phyloP scores from a whole-genome alignment of 2,113 vertebrate species.

The Limanda limanda region DNA sequence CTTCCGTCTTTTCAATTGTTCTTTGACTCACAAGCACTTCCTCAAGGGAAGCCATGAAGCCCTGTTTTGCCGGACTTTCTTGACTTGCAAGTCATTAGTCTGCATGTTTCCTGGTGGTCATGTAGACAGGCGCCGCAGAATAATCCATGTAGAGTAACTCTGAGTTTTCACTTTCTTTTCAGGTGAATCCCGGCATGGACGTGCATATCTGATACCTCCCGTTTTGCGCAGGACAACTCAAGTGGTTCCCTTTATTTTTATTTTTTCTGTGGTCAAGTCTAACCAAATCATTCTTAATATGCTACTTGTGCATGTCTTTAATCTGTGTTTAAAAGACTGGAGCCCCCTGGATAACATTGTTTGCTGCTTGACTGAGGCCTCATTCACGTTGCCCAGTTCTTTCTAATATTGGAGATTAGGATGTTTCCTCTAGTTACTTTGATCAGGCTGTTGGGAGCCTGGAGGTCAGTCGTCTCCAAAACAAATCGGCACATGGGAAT shows the following conservation, averaged over 20 bases:
- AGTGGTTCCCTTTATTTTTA: slow-evolving; percentile 27
- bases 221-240: slow-evolving; percentile 17
- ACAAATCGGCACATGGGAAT: neutral
- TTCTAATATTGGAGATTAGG: slow-evolving; percentile 4
- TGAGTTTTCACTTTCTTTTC: slow-evolving; percentile 15
- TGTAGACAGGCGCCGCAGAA: too few relatives aligned
- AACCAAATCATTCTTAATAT: slow-evolving; percentile 11
- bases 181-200: slow-evolving; percentile 66
- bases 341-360: slow-evolving; percentile 20
- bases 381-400: neutral
- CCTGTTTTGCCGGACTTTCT: slow-evolving; percentile 76
- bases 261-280: slow-evolving; percentile 31
- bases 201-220: slow-evolving; percentile 9
- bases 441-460: neutral
- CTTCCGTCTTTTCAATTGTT: slow-evolving; percentile 80
- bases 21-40: slow-evolving; percentile 68
- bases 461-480: neutral
- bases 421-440: neutral
- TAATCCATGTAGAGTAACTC: slow-evolving; percentile 14
- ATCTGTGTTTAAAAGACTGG: slow-evolving; percentile 26
- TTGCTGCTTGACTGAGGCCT: slow-evolving; percentile 16
- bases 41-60: slow-evolving; percentile 60
- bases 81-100: slow-evolving; percentile 29
- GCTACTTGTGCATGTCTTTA: slow-evolving; percentile 48
- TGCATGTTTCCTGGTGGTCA: slow-evolving; percentile 14